phyloP scores from a whole-genome alignment of 1,140 invertebrate genomes.

The Apis laboriosa region DNA sequence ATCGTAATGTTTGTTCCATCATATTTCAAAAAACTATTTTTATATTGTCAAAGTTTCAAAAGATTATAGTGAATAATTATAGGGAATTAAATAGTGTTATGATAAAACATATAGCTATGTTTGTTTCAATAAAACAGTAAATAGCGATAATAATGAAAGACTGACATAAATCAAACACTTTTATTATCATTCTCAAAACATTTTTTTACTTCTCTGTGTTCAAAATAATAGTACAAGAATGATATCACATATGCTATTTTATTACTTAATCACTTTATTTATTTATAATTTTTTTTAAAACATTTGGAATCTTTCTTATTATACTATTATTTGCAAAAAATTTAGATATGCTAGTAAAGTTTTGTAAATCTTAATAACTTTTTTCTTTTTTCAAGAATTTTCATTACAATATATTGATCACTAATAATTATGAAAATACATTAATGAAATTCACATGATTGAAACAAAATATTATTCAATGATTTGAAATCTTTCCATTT shows the following conservation, averaged over 20 bases:
- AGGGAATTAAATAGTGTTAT: too few species aligned
- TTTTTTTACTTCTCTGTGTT: not conserved
- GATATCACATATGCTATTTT: not conserved
- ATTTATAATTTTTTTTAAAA: not conserved
- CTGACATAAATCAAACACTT: not conserved
- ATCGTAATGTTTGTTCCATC: too few species aligned
- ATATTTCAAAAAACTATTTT: too few species aligned
- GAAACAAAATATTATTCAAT: conserved; percentile 69
- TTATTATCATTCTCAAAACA: not conserved
- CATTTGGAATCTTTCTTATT: not conserved
- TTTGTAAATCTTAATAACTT: conserved; percentile 65
- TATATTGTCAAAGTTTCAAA: too few species aligned
- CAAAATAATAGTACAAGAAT: not conserved
- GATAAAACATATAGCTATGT: not conserved
- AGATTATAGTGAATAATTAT: too few species aligned
- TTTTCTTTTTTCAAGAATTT: not conserved
- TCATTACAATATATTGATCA: conserved; percentile 27
- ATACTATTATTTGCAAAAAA: conserved; percentile 63
- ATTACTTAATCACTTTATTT: not conserved
- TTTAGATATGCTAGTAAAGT: conserved; percentile 72
- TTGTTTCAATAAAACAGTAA: not conserved
- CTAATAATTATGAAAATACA: conserved; percentile 70
- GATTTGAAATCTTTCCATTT: conserved; percentile 70
- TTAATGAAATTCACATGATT: conserved; percentile 72
- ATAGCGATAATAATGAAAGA: not conserved